Evolutionary conservation across 2,888 invertebrate genomes (phyloP), one percentile per base, ranked within the genome.

Genomic region (Hypselothyrea guttata): DNA sequence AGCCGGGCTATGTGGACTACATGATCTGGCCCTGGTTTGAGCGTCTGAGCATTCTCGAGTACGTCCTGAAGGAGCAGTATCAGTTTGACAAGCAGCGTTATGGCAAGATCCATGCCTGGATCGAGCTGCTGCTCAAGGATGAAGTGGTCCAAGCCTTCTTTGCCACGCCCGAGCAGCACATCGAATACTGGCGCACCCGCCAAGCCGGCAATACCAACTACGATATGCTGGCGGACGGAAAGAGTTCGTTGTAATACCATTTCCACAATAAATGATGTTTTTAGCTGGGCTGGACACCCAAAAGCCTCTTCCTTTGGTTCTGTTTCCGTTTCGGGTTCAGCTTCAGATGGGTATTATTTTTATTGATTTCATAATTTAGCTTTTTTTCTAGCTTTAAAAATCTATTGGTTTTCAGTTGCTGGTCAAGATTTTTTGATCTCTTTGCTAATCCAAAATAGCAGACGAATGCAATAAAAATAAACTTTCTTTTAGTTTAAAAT

Each of bases 21-120:
- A 95, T 96, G 92, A 93, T 96, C 70, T 96, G 95, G 95, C 96
- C 96, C 1, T 96, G 95, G 94, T 92, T 95, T 79, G 96, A 96
- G 88, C 87, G 90, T 31, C 67, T 88, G 3, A 63, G 84, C 11
- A 72, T 95, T 35, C 90, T 95, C 0, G 91, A 91, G 78, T 87
- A 93, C 15, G 86, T 93, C 38, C 53, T 88, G 4, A 93, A 92
- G 45, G 91, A 93, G 38, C 92, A 93, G 46, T 94, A 54, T 15
- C 62, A 2, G n/a, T 71, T 85, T 2, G 71, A 73, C 27, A 58
- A 48, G 27, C 38, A 69, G 34, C 75, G 82, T 1, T 84, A 41
- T 34, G 40, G 15, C 9, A 53, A 74, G 7, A 27, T 83, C 4
- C 30, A 35, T 5, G 45, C 63, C 28, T 68, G 65, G 57, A 48